These are phyloP conservation scores for Poeciliopsis paucimaculata DNA, from an alignment of 2,797 vertebrate genomes.

Conservation along the genomic window DNA sequence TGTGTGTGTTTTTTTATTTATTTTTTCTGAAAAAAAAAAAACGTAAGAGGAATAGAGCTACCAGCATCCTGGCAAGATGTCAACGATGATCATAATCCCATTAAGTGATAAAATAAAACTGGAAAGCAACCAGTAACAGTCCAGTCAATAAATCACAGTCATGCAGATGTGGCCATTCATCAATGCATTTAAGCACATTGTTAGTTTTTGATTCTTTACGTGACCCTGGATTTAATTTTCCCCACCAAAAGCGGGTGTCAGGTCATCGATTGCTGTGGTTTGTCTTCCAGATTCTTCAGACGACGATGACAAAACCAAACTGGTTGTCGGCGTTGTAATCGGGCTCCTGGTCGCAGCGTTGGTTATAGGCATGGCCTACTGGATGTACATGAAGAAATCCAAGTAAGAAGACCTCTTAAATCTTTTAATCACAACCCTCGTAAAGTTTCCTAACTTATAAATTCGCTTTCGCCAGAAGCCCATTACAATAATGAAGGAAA, in stretches of 20 bases:
- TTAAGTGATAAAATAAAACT: slow-evolving; percentile 46
- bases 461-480: slow-evolving; percentile 2
- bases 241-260: background rate
- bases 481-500: background rate
- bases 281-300: slow-evolving; percentile 67
- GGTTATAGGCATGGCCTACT: slow-evolving; percentile 87
- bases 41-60: slow-evolving; percentile 60
- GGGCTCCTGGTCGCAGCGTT: slow-evolving; percentile 88
- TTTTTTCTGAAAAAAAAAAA: background rate
- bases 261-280: slow-evolving; percentile 25
- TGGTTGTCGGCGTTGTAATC: slow-evolving; percentile 91
- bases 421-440: background rate
- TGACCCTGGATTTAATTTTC: slow-evolving; percentile 14
- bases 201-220: slow-evolving; percentile 3
- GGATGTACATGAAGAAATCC: slow-evolving; percentile 92
- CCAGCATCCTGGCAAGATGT: slow-evolving; percentile 81
- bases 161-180: slow-evolving; percentile 69
- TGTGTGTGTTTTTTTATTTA: background rate
- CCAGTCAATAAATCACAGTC: slow-evolving; percentile 57
- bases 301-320: slow-evolving; percentile 84
- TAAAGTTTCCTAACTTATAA: background rate
- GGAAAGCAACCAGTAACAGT: slow-evolving; percentile 48
- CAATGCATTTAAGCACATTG: slow-evolving; percentile 45
- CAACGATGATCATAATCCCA: slow-evolving; percentile 59
- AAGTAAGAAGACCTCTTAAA: slow-evolving; percentile 82